phyloP scores from a whole-genome alignment of 2,888 invertebrate genomes.

The Muscina levida region DNA sequence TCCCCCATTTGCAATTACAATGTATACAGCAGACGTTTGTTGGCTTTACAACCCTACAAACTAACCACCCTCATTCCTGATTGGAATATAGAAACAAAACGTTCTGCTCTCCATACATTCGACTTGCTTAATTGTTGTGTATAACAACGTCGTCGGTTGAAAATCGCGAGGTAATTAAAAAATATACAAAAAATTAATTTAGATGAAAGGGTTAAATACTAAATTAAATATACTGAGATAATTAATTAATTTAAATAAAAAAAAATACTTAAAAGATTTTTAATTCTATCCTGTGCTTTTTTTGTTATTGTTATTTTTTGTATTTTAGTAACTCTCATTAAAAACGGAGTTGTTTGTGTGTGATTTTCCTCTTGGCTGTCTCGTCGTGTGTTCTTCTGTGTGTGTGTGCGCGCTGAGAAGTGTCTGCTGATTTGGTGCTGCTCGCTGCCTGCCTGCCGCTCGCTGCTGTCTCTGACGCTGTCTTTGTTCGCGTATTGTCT shows the following conservation, averaged over 20 bases:
- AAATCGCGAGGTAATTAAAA: slow-evolving; percentile 31
- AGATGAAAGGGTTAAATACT: slow-evolving; percentile 15
- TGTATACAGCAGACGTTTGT: slow-evolving; percentile 6
- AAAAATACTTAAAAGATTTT: too few relatives aligned
- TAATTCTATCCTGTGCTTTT: neutral
- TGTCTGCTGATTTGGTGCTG: neutral
- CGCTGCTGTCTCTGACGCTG: neutral
- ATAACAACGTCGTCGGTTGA: slow-evolving; percentile 1
- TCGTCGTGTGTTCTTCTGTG: neutral
- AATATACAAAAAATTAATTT: slow-evolving; percentile 21
- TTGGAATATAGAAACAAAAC: slow-evolving; percentile 40
- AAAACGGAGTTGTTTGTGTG: slow-evolving; percentile 25
- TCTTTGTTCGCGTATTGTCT: too few relatives aligned
- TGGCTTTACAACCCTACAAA: slow-evolving; percentile 34
- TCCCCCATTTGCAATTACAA: slow-evolving; percentile 33
- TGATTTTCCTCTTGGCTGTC: neutral
- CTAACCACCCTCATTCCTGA: slow-evolving; percentile 42
- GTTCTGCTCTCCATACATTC: slow-evolving; percentile 12
- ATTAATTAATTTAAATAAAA: neutral
- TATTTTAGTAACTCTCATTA: slow-evolving; percentile 29
- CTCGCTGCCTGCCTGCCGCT: neutral
- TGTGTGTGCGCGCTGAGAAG: neutral
- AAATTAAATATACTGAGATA: slow-evolving; percentile 3
- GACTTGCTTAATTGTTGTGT: neutral
- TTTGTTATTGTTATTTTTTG: slow-evolving; percentile 1